These are phyloP conservation scores for Drosophila differens DNA, from an alignment of 2,888 invertebrate species.

Conservation along the genomic window DNA sequence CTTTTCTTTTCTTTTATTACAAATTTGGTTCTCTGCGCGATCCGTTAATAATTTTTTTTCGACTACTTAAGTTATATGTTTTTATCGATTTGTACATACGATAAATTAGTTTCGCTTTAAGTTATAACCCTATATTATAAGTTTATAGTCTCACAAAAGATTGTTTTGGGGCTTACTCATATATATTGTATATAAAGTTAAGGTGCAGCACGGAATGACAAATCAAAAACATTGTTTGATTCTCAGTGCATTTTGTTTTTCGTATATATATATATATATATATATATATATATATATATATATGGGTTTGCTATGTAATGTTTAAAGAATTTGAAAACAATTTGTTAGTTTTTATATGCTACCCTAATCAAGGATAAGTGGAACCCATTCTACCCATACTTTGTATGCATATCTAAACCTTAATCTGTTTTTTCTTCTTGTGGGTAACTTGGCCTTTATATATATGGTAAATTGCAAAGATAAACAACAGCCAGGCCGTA, in stretches of 20 bases:
- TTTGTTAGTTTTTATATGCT: conserved; percentile 22
- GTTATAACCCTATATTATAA: conserved; percentile 63
- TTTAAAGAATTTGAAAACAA: conserved; percentile 45
- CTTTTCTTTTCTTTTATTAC: conserved; percentile 45
- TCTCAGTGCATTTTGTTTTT: conserved; percentile 42
- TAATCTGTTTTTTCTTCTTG: conserved; percentile 9
- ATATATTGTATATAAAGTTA: conserved; percentile 42
- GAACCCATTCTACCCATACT: conserved; percentile 61
- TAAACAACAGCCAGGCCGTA: conserved; percentile 73
- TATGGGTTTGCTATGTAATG: conserved; percentile 12
- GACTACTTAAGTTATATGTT: conserved; percentile 69
- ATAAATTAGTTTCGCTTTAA: conserved; percentile 61
- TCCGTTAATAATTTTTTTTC: conserved; percentile 44
- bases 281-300: conserved; percentile 7
- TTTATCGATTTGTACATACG: conserved; percentile 73
- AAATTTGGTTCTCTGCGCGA: conserved; percentile 75
- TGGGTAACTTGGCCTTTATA: conserved; percentile 41
- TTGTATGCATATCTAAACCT: conserved; percentile 55
- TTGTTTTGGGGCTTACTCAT: conserved; percentile 66
- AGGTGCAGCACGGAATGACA: conserved; percentile 56
- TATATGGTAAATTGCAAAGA: conserved; percentile 35
- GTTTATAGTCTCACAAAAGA: conserved; percentile 79
- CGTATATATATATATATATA: conserved; percentile 5
- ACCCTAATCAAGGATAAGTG: conserved; percentile 29
- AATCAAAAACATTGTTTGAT: conserved; percentile 40